These are phyloP conservation scores for Cephus runcator DNA, from an alignment of 2,888 invertebrate species.

Conservation along the genomic window DNA sequence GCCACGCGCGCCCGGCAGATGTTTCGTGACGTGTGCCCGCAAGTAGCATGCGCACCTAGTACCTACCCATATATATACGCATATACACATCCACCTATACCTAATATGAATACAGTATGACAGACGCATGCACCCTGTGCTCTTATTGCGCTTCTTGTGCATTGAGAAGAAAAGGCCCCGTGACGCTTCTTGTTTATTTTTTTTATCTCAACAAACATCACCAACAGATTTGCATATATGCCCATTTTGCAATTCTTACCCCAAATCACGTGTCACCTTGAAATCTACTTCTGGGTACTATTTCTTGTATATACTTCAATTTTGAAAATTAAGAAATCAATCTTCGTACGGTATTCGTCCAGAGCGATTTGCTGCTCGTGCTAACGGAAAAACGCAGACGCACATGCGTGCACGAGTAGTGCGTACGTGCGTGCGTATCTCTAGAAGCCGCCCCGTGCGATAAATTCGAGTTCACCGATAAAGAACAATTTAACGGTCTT, in stretches of 20 bases:
- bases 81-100: background rate
- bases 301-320: background rate
- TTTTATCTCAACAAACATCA: background rate
- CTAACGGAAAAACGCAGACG: background rate
- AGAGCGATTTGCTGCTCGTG: background rate
- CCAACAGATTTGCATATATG: background rate
- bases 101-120: background rate
- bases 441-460: constrained; percentile 49
- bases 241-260: background rate
- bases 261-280: background rate
- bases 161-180: background rate
- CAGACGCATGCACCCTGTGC: background rate
- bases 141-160: background rate
- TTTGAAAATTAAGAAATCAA: background rate
- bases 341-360: background rate
- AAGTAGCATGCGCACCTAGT: background rate
- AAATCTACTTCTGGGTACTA: background rate
- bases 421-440: constrained; percentile 33
- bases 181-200: background rate
- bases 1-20: constrained; percentile 48
- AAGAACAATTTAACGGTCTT: constrained; percentile 54
- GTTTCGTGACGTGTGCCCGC: constrained; percentile 60
- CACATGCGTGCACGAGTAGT: constrained; percentile 3
- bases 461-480: constrained; percentile 39
- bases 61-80: background rate